phyloP scores from a whole-genome alignment of 2,113 vertebrate species.

The Dromiciops gliroides region DNA sequence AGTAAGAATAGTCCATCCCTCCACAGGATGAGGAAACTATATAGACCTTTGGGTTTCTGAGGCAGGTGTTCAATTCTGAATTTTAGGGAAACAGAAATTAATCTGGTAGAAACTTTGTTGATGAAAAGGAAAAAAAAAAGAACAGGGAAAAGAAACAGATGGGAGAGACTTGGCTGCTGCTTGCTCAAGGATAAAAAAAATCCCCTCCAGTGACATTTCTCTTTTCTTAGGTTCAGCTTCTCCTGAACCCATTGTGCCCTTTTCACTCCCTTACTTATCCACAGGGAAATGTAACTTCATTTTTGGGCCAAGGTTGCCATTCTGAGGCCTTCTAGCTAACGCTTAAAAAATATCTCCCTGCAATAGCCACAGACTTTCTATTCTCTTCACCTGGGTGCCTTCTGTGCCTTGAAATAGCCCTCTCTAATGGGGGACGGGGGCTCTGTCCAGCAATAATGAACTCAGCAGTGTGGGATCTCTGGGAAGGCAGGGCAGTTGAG shows the following conservation, averaged over 20 bases:
- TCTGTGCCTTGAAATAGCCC: background rate
- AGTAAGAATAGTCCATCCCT: background rate
- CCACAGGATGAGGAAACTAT: background rate
- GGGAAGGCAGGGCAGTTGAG: background rate
- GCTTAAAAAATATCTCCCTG: background rate
- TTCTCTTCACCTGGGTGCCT: background rate
- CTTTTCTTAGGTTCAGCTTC: background rate
- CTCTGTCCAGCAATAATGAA: background rate
- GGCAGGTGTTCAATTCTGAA: background rate
- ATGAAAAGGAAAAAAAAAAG: background rate
- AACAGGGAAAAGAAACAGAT: background rate
- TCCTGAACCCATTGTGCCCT: background rate
- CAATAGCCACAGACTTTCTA: background rate
- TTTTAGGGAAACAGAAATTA: background rate
- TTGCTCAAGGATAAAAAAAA: background rate
- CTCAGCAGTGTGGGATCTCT: background rate
- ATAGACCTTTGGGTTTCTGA: background rate
- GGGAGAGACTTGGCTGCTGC: background rate
- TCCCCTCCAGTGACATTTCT: background rate
- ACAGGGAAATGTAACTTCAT: background rate
- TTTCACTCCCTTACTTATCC: background rate
- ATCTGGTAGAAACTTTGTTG: background rate
- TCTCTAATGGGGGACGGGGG: background rate
- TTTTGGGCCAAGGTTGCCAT: background rate
- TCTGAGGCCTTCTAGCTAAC: background rate